Evolutionary conservation across 2,888 invertebrate genomes (phyloP).

Genomic region (Pollenia labialis): DNA sequence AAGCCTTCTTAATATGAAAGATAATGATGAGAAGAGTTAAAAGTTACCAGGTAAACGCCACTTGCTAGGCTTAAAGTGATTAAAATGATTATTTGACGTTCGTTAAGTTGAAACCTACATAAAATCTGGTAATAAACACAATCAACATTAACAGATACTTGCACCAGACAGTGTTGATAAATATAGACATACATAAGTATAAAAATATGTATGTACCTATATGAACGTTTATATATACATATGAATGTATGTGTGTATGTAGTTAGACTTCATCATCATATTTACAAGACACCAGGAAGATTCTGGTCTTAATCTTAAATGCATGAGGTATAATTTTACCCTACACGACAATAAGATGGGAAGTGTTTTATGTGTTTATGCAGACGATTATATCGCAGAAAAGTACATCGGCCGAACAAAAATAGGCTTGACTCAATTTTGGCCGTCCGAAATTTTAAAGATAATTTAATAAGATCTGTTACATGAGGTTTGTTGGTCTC

Average conservation of each 20-base stretch:
- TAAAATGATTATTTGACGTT: slow-evolving; percentile 80
- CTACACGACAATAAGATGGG: neutral
- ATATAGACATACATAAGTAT: neutral
- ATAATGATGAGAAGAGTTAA: neutral
- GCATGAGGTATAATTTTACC: slow-evolving; percentile 22
- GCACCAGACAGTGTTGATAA: neutral
- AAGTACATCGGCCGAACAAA: too few species aligned
- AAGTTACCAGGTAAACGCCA: slow-evolving; percentile 58
- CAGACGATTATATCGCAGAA: too few species aligned
- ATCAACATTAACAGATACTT: slow-evolving; percentile 34
- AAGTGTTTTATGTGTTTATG: too few species aligned
- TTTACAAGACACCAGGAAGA: slow-evolving; percentile 41
- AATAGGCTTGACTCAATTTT: too few species aligned
- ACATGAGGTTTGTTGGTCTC: too few species aligned
- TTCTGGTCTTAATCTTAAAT: slow-evolving; percentile 62
- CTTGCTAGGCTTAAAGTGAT: slow-evolving; percentile 75
- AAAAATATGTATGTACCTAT: neutral
- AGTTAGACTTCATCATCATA: slow-evolving; percentile 10
- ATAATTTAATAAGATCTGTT: too few species aligned
- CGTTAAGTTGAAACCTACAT: slow-evolving; percentile 77
- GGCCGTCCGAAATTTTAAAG: too few species aligned
- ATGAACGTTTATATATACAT: too few species aligned
- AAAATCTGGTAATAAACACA: slow-evolving; percentile 59
- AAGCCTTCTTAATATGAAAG: neutral
- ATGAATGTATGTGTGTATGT: neutral